phyloP scores from a whole-genome alignment of 2,797 vertebrate genomes.

The Oreochromis mossambicus region DNA sequence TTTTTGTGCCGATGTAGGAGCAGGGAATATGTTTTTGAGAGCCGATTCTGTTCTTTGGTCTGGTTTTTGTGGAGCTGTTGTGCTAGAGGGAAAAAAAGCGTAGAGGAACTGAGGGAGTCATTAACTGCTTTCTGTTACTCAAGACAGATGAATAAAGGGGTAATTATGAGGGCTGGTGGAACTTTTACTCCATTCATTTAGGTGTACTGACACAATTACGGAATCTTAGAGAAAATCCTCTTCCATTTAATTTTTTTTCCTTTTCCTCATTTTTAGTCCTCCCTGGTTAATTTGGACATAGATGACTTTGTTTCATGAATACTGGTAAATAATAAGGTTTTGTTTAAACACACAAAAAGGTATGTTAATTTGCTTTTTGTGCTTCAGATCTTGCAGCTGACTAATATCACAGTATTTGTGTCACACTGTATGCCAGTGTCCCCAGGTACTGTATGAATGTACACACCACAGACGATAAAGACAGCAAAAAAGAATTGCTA shows the following conservation, averaged over 20 bases:
- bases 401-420: neutral
- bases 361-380: neutral
- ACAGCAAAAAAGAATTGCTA: neutral
- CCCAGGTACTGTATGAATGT: neutral
- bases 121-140: slow-evolving; percentile 25
- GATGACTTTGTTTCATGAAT: neutral
- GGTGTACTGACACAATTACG: neutral
- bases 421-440: rapidly evolving
- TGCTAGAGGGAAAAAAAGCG: neutral
- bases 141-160: neutral
- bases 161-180: neutral
- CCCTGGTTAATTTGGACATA: neutral
- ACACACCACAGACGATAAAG: neutral
- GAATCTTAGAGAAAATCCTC: neutral
- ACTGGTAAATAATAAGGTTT: neutral
- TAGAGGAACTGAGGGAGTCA: slow-evolving; percentile 12
- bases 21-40: neutral
- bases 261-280: neutral
- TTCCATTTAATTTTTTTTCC: neutral
- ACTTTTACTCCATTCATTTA: neutral
- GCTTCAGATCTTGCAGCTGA: neutral
- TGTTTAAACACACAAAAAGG: neutral
- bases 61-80: slow-evolving; percentile 8
- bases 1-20: neutral
- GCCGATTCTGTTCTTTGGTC: neutral